Conservation (phyloP, 1,140 invertebrate species). For the Drosophila ohnishii region DNA sequence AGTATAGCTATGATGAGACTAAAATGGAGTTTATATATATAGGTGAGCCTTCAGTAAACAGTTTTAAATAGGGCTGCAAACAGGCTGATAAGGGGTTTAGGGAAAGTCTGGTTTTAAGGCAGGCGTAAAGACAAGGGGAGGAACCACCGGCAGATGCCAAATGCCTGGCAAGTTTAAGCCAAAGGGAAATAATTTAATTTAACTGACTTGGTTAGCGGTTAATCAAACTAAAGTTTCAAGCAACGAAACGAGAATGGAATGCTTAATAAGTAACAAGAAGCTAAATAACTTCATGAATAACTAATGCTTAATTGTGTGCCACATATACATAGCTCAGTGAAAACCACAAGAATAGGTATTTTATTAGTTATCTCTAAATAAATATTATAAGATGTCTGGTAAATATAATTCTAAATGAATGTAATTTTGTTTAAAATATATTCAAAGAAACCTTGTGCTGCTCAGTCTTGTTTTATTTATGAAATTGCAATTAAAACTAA, state of each 20-base stretch:
- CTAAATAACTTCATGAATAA: constrained; percentile 14
- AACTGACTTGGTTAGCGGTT: constrained; percentile 21
- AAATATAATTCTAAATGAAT: too few relatives aligned
- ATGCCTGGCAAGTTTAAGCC: constrained; percentile 10
- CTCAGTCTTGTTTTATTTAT: too few relatives aligned
- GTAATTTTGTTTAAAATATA: too few relatives aligned
- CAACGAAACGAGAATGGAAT: constrained; percentile 21
- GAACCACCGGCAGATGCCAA: background rate
- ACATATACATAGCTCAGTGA: background rate
- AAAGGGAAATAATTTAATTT: constrained; percentile 31
- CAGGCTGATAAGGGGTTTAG: constrained; percentile 34
- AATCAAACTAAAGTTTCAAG: constrained; percentile 32
- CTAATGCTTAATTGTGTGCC: constrained; percentile 3
- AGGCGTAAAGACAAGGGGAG: too few relatives aligned
- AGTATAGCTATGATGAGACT: background rate
- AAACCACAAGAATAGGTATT: constrained; percentile 1
- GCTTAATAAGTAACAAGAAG: constrained; percentile 13
- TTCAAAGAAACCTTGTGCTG: too few relatives aligned
- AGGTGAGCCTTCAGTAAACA: constrained; percentile 30
- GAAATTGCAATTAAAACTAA: background rate
- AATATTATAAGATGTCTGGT: background rate
- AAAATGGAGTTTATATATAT: background rate
- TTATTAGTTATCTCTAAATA: background rate
- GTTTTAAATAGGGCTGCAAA: constrained; percentile 21
- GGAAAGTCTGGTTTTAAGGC: background rate